Evolutionary conservation across 2,113 vertebrate species (phyloP).

Genomic region (Alligator sinensis): DNA sequence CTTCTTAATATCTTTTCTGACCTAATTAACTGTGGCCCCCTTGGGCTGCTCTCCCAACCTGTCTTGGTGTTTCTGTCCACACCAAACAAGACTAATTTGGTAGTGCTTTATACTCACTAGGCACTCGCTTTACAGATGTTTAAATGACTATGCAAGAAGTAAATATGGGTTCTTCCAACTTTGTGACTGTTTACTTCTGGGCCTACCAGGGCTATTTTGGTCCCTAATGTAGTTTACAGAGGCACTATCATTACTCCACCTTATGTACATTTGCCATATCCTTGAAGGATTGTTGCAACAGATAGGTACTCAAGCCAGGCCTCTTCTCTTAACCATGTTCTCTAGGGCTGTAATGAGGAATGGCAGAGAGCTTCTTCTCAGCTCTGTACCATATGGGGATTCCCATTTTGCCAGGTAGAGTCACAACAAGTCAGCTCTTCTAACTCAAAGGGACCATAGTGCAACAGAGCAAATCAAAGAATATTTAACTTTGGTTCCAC

Average conservation of each 20-base stretch:
- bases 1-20: neutral
- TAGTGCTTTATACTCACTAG: neutral
- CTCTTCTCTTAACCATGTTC: neutral
- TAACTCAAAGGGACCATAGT: neutral
- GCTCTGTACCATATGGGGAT: neutral
- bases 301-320: neutral
- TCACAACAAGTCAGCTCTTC: neutral
- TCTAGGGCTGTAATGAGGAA: neutral
- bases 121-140: neutral
- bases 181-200: neutral
- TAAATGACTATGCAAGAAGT: too few species aligned
- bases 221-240: neutral
- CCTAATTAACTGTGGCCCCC: neutral
- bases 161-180: neutral
- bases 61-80: neutral
- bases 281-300: neutral
- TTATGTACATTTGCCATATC: neutral
- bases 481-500: neutral
- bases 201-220: neutral
- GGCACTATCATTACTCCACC: fast-evolving
- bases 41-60: neutral
- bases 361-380: neutral
- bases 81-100: neutral
- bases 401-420: neutral
- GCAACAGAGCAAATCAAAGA: neutral